Conservation (phyloP, 2,888 invertebrate species). For the Sturmia bella region DNA sequence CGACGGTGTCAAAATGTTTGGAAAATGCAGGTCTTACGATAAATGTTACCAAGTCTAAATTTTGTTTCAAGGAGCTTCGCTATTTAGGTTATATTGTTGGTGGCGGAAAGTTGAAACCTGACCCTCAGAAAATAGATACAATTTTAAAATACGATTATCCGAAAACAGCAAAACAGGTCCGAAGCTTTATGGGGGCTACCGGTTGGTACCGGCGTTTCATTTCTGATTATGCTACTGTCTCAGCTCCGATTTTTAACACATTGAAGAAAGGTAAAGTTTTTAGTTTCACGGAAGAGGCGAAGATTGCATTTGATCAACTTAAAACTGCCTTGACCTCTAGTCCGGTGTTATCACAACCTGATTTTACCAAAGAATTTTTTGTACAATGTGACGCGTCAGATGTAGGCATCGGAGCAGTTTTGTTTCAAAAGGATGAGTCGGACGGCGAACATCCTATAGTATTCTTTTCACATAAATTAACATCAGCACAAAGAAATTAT, state of each 20-base stretch:
- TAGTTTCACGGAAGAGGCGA: background rate
- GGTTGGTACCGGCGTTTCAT: conserved; percentile 9
- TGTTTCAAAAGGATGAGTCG: too few relatives aligned
- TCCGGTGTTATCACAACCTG: background rate
- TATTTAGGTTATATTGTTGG: too few relatives aligned
- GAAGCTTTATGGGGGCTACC: conserved; percentile 6
- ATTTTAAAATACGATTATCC: background rate
- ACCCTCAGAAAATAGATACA: background rate
- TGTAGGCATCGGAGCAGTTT: background rate
- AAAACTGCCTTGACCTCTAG: too few relatives aligned
- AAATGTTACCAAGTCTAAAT: too few relatives aligned
- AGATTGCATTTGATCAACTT: background rate
- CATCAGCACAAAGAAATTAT: background rate
- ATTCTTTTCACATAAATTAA: too few relatives aligned
- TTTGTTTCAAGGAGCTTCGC: background rate
- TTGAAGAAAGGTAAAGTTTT: background rate
- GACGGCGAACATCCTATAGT: too few relatives aligned
- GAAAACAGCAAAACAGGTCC: conserved; percentile 5
- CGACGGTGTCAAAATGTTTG: background rate
- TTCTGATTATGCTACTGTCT: background rate
- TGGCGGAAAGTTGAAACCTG: too few relatives aligned
- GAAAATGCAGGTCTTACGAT: background rate
- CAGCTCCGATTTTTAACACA: background rate
- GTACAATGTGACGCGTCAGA: conserved; percentile 6
- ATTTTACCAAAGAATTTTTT: conserved; percentile 3